These are phyloP conservation scores for Centruroides sculpturatus DNA, from an alignment of 1,140 invertebrate species.

Conservation along the genomic window DNA sequence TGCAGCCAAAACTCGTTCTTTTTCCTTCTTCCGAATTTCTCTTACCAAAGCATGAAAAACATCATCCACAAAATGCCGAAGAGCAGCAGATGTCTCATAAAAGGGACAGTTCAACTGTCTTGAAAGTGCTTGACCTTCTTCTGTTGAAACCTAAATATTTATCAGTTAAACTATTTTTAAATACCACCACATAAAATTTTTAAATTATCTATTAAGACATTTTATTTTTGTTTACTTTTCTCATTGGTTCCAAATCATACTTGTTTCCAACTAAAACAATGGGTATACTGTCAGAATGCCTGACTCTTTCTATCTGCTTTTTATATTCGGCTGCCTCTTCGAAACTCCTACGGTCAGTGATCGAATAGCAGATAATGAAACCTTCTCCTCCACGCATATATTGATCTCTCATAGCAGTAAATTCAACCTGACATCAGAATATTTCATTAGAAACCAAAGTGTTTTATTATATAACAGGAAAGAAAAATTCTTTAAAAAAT, in stretches of 20 bases:
- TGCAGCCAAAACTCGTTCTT: constrained; percentile 9
- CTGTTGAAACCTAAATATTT: constrained; percentile 22
- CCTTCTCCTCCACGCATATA: constrained; percentile 99
- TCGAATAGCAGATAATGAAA: constrained; percentile 94
- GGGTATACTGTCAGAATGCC: constrained; percentile 87
- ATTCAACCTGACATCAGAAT: constrained; percentile 61
- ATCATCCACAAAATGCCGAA: constrained; percentile 21
- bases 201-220: background rate
- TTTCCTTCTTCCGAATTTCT: constrained; percentile 28
- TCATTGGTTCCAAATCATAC: constrained; percentile 85
- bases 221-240: constrained; percentile 36
- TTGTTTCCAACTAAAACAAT: constrained; percentile 92
- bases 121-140: constrained; percentile 21
- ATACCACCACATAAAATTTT: background rate
- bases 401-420: constrained; percentile 98
- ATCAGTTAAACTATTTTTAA: background rate
- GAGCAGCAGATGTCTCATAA: constrained; percentile 25
- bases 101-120: constrained; percentile 23
- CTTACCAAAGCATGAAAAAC: constrained; percentile 30
- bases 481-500: background rate
- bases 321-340: constrained; percentile 98
- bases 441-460: background rate
- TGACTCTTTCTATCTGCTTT: constrained; percentile 95
- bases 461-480: background rate
- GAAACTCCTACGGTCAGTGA: constrained; percentile 81